Evolutionary conservation across 1,140 invertebrate genomes (phyloP), one percentile per base, ranked within the genome.

Genomic region (Chionoecetes opilio): DNA sequence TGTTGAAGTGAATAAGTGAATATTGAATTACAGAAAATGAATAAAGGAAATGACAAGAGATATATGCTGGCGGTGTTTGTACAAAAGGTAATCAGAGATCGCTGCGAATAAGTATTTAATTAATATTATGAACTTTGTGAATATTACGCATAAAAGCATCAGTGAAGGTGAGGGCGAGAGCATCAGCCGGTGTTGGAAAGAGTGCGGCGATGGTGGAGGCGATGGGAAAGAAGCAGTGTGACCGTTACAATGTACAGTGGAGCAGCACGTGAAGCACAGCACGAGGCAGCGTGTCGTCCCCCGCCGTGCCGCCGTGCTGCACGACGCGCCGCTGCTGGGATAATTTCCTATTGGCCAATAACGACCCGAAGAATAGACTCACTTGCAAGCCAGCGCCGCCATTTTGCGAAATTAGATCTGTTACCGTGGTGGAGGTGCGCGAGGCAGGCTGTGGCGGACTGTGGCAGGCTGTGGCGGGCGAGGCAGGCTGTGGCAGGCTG

Each of bases 291-390:
- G 46, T 53, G 11, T 9, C 21, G 46, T 11, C 46, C 46, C 21
- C 46, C 21, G 46, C 46, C 11, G 46, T 53, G 46, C 21, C 46
- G 46, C 46, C 46, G 46, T 26, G 63, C 63, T 26, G n/a, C 63
- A 75, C 63, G 21, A 26, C 21, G 21, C 21, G 63, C 63, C 63
- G 63, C 26, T 26, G 11, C 63, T 2, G 63, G 63, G 63, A 75
- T 75, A 75, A 75, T 75, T 75, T 75, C 63, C 63, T 75, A 75
- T 75, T 75, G 63, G 63, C 63, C 63, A 75, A 75, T 75, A 75
- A 75, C 21, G 63, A 75, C 63, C 21, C 63, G 21, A 75, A 75
- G 63, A 75, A 75, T 75, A 75, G 63, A 75, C 63, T 75, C 63
- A n/a, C 63, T 75, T 26, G 63, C 63, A 75, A 26, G 26, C n/a